Base-by-base conservation (phyloP, 2,888 invertebrate species). In the Ferrisia virgata region DNA sequence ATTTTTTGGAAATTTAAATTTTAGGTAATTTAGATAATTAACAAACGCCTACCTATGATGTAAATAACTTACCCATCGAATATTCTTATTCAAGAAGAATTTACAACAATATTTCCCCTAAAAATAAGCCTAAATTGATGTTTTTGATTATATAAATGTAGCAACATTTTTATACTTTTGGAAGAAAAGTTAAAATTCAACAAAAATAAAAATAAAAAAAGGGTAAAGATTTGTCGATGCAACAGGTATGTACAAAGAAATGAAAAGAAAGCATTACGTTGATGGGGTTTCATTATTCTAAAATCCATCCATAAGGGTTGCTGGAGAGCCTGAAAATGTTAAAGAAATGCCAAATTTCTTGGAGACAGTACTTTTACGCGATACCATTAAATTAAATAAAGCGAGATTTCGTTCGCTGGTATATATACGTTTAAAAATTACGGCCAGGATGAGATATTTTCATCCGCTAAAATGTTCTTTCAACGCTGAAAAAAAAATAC, bases 361-460 rank as follows among this genome's bases (percentile, higher is more conserved):
- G n/a, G 36, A 76, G 72, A 76, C 72, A 76, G 36, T 76, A 76
- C 72, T 76, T 76, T 76, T 76, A 76, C 72, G 36, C 4, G 36
- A 36, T 76, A 36, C 36, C 72, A 76, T 76, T 76, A 76, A 76
- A 76, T 76, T 18, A 76, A 76, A 76, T 76, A 36, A 76, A 76
- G 36, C 18, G 36, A 18, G 36, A 36, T 76, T 76, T 76, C 72
- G 31, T 76, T 76, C 8, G 33, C 11, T 36, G 18, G 18, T 36
- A n/a, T n/a, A n/a, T n/a, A n/a, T n/a, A 5, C 36, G 69, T 36
- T 76, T n/a, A n/a, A 76, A 33, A 76, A 76, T 36, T 33, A 18
- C n/a, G 36, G 36, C 72, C 72, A 13, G 31, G 28, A 64, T 64
- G 28, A 64, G 72, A 76, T 76, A 76, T 76, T 76, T 36, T 76